Base-by-base conservation (phyloP, 2,113 vertebrate species). In the Asarcornis scutulata region DNA sequence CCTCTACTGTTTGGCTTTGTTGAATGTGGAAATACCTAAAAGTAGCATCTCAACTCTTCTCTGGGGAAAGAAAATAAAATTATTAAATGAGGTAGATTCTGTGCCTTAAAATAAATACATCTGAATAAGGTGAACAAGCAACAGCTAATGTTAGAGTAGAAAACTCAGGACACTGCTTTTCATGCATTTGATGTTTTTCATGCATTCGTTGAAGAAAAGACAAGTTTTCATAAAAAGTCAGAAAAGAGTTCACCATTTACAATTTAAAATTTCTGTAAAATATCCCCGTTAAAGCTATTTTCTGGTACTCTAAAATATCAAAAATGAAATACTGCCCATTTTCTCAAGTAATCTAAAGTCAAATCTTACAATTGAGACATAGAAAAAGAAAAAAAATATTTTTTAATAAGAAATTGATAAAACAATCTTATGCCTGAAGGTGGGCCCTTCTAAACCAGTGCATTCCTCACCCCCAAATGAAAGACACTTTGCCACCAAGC, bases 381-480 rank as follows among this genome's bases (percentile, higher is more conserved):
- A 53, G 25, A 18, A 42, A 67, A 63, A 1, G 23, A 38, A 34
- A 44, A 66, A 13, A 31, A 8, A 13, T 3, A 21, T 9, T 60
- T 62, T 77, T 52, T 6, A 71, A 67, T n/a, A 32, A 16, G 34
- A 62, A 63, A 69, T 26, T 44, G 32, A 46, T 46, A 58, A 44
- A 78, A 64, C 1, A 23, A 8, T 75, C 42, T 53, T 69, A 9
- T 46, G 27, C 44, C 36, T 40, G 48, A 20, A 40, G 1, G 42
- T 34, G 42, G 14, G 22, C 20, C 21, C 38, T 55, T 67, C 25
- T 55, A 53, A 78, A 75, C 11, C 32, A 58, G 15, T 4, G 34
- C 7, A 0, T 0, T 31, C 75, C 85, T 40, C 44, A 27, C 9
- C 14, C 8, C 3, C 2, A 3, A 76, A 26, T 17, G 46, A 71